A percentile compares a stretch with the other conserved stretches of the same genome.
Evolutionary conservation across 2,888 invertebrate species (phyloP).

Genomic region (Julus scandinavius): DNA sequence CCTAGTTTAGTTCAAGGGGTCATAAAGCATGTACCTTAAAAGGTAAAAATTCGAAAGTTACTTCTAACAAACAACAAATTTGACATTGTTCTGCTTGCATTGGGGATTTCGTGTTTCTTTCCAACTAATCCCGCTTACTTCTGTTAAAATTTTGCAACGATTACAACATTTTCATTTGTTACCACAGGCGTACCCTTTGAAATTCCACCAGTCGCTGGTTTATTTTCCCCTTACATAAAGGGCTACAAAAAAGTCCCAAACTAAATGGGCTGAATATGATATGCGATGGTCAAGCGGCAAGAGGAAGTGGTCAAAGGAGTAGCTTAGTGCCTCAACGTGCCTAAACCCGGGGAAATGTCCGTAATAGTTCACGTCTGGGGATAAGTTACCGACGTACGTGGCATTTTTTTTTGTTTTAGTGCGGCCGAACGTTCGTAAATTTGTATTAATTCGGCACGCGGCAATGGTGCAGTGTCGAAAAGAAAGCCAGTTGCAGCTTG

Average conservation of each 20-base stretch:
- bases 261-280: background rate
- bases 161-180: background rate
- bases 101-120: background rate
- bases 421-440: background rate
- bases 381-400: background rate
- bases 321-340: background rate
- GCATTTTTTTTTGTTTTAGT: background rate
- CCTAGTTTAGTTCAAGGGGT: background rate
- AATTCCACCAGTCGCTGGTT: background rate
- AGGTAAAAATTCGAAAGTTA: background rate
- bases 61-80: background rate
- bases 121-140: background rate
- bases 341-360: background rate
- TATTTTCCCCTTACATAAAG: background rate
- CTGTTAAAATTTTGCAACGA: background rate
- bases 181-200: background rate
- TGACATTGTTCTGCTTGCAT: background rate
- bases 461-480: background rate
- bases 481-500: background rate
- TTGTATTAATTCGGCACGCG: background rate
- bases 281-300: conserved; percentile 29
- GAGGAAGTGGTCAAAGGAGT: background rate
- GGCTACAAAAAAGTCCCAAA: background rate
- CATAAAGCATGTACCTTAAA: background rate
- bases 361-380: background rate